Evolutionary conservation across 2,888 invertebrate species (phyloP).

Genomic region (Stenichneumon culpator): DNA sequence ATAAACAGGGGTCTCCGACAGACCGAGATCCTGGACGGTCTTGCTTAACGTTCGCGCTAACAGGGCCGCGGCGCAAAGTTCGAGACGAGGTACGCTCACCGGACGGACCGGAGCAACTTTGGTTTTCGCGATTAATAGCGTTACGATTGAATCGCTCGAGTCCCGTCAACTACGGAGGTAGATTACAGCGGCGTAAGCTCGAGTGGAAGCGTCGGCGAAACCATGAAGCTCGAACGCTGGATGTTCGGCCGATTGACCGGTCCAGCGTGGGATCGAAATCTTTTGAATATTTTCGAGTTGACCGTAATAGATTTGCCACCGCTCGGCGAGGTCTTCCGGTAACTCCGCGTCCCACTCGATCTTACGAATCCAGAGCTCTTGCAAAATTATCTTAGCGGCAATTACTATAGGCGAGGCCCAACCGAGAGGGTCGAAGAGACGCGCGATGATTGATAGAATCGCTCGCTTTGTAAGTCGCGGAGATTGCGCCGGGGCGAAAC

Average conservation of each 20-base stretch:
- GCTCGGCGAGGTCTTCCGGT: constrained; percentile 1
- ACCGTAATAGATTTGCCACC: constrained; percentile 5
- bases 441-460: not conserved
- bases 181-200: not conserved
- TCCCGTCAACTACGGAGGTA: not conserved
- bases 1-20: not conserved
- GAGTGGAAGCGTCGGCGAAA: constrained; percentile 50
- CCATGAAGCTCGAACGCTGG: constrained; percentile 36
- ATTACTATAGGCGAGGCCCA: constrained; percentile 39
- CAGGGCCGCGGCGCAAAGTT: not conserved
- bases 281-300: not conserved
- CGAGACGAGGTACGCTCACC: constrained; percentile 3
- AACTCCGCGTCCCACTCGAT: not conserved
- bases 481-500: not conserved
- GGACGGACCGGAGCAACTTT: not conserved
- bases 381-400: constrained; percentile 33
- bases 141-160: not conserved
- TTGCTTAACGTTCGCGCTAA: not conserved
- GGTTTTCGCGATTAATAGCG: no score
- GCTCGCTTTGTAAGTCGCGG: not conserved
- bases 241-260: not conserved
- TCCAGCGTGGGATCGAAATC: constrained; percentile 55
- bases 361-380: constrained; percentile 32
- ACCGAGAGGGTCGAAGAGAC: constrained; percentile 3
- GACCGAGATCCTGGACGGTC: not conserved